These are phyloP conservation scores for Anser cygnoides DNA, from an alignment of 2,113 vertebrate genomes.

Conservation along the genomic window DNA sequence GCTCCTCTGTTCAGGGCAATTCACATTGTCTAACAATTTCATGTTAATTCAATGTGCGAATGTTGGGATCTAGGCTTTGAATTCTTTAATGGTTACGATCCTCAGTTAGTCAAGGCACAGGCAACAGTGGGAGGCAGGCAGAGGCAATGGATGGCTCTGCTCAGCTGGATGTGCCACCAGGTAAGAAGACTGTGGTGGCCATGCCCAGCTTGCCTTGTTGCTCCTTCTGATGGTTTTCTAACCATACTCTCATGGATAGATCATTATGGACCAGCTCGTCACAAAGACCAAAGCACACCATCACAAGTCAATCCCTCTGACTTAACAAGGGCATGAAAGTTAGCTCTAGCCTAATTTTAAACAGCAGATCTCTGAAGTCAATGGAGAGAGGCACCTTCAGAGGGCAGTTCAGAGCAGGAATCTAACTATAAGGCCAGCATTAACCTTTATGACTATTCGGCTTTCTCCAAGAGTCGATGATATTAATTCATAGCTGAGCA, in stretches of 20 bases:
- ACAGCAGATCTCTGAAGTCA: neutral
- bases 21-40: neutral
- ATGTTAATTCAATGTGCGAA: neutral
- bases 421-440: neutral
- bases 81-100: neutral
- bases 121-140: neutral
- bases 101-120: neutral
- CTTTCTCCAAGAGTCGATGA: neutral
- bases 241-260: neutral
- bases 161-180: neutral
- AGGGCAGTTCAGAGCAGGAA: slow-evolving; percentile 13
- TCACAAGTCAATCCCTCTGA: neutral
- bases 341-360: neutral
- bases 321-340: neutral
- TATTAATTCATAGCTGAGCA: slow-evolving; percentile 1
- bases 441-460: slow-evolving; percentile 5
- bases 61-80: rapidly evolving
- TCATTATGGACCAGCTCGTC: neutral
- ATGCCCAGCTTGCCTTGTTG: rapidly evolving
- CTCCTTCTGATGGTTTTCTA: neutral
- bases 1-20: neutral
- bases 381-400: neutral
- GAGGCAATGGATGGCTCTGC: neutral
- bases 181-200: neutral
- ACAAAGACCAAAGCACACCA: neutral